Evolutionary conservation across 2,797 vertebrate species (phyloP).

Genomic region (Eulemur mongoz): DNA sequence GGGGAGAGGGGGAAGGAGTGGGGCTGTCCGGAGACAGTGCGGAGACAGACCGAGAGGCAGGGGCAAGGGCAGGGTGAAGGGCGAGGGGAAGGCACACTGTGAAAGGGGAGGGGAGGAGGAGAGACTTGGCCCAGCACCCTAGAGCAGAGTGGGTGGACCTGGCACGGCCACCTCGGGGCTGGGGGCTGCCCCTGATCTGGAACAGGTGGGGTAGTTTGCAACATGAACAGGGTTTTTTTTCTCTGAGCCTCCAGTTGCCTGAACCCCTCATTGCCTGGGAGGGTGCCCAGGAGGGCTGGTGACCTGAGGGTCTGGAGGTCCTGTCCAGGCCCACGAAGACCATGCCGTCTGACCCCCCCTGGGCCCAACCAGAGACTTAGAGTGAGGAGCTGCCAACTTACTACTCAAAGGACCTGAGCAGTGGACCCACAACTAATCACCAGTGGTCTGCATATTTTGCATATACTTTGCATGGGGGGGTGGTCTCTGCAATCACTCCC

Average conservation of each 20-base stretch:
- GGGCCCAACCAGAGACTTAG: constrained; percentile 41
- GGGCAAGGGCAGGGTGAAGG: neutral
- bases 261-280: neutral
- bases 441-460: constrained; percentile 66
- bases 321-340: neutral
- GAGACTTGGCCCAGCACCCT: neutral
- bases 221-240: neutral
- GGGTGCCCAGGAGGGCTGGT: neutral
- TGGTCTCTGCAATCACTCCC: neutral
- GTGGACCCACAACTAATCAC: constrained; percentile 68
- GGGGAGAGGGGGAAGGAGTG: neutral
- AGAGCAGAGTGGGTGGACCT: neutral
- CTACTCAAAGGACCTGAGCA: constrained; percentile 49
- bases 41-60: neutral
- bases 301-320: neutral
- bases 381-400: constrained; percentile 41
- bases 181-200: neutral
- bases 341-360: neutral
- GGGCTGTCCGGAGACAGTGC: neutral
- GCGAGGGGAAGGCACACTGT: neutral
- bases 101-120: neutral
- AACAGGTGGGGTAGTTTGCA: neutral
- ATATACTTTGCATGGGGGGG: constrained; percentile 66
- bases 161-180: neutral
- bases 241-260: neutral